These are phyloP conservation scores for Pandion haliaetus DNA, from an alignment of 2,113 vertebrate species.

Conservation along the genomic window DNA sequence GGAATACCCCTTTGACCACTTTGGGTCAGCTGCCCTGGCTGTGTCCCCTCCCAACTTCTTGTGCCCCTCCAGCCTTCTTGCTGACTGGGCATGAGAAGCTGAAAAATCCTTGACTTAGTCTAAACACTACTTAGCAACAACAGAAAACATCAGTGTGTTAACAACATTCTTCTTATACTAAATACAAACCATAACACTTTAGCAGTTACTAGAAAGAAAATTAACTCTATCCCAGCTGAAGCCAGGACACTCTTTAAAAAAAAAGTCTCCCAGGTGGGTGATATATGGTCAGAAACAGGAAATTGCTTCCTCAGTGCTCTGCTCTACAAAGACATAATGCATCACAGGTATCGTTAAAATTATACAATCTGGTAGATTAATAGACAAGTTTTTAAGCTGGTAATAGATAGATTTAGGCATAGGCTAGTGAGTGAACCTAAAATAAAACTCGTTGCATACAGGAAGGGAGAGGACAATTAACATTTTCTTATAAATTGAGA, in stretches of 20 bases:
- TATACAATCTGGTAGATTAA: not conserved
- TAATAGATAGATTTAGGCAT: not conserved
- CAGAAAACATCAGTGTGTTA: too few species aligned
- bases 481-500: not conserved
- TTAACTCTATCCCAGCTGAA: too few species aligned
- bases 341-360: not conserved
- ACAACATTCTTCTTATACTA: too few species aligned
- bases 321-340: not conserved
- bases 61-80: too few species aligned
- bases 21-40: too few species aligned
- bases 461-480: not conserved
- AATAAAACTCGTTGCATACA: not conserved
- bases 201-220: too few species aligned
- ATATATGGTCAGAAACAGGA: not conserved
- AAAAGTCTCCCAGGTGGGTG: fast-evolving
- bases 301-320: not conserved
- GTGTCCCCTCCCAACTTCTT: too few species aligned
- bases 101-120: too few species aligned
- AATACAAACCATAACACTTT: too few species aligned
- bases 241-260: not conserved
- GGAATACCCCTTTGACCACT: too few species aligned
- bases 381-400: not conserved
- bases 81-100: too few species aligned
- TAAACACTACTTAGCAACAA: too few species aligned
- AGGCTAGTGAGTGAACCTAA: not conserved